These are phyloP conservation scores for Rotaria magnacalcarata DNA, from an alignment of 2,888 invertebrate genomes.

Conservation along the genomic window DNA sequence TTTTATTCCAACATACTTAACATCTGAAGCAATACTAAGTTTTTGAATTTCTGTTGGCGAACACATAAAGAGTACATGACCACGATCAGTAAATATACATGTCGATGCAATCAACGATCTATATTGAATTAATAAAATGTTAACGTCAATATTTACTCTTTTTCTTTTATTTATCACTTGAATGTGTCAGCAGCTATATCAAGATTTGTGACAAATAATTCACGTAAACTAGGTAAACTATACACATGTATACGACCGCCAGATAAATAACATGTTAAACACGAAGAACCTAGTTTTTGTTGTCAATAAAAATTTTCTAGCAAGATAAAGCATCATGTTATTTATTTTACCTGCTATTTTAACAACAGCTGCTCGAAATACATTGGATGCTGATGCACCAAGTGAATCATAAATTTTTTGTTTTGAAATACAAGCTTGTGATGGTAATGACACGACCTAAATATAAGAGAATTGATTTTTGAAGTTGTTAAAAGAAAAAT, in stretches of 20 bases:
- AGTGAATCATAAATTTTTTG: slow-evolving; percentile 68
- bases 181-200: not conserved
- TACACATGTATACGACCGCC: slow-evolving; percentile 87
- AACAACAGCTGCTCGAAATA: not conserved
- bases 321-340: not conserved
- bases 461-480: not conserved
- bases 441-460: slow-evolving; percentile 86
- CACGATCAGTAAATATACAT: slow-evolving; percentile 93
- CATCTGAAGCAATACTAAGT: slow-evolving; percentile 61
- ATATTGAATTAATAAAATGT: not conserved
- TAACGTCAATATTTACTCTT: too few species aligned
- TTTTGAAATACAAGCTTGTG: slow-evolving; percentile 86
- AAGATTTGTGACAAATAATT: slow-evolving; percentile 69
- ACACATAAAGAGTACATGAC: slow-evolving; percentile 88
- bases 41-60: slow-evolving; percentile 89
- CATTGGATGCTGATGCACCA: not conserved
- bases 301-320: not conserved
- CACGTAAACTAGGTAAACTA: slow-evolving; percentile 88
- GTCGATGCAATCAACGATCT: slow-evolving; percentile 73
- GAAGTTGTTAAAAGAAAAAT: too few species aligned
- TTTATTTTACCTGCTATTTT: slow-evolving; percentile 12
- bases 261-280: slow-evolving; percentile 85
- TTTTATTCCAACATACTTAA: not conserved
- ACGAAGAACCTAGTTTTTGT: slow-evolving; percentile 55
- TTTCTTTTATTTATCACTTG: not conserved